Evolutionary conservation across 2,797 vertebrate genomes (phyloP).

Genomic region (Diplodus sargus): DNA sequence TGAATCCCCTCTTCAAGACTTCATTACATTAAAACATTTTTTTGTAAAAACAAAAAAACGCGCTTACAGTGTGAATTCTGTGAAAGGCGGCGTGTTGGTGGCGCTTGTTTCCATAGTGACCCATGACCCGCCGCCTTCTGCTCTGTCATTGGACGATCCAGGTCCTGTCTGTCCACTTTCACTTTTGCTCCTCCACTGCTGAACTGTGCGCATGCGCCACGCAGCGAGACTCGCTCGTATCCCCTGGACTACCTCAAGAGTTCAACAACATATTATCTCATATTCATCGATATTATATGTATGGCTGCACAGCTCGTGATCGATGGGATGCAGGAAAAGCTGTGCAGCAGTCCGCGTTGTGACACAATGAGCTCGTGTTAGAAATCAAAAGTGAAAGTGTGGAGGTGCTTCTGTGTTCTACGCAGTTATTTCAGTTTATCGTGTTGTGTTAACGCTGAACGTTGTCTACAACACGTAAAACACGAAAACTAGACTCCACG

Average conservation of each 20-base stretch:
- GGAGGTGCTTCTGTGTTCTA: not conserved
- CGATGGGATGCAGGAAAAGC: not conserved
- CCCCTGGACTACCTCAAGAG: not conserved
- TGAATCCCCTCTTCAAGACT: not conserved
- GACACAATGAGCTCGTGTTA: not conserved
- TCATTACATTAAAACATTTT: not conserved
- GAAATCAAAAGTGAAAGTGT: constrained; percentile 83
- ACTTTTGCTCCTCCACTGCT: constrained; percentile 11
- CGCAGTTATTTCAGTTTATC: not conserved
- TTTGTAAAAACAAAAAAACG: not conserved
- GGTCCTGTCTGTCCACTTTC: not conserved
- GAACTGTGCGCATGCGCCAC: constrained; percentile 16
- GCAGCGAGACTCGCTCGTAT: fast-evolving
- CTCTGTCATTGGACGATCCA: constrained; percentile 50
- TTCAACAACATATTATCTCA: not conserved
- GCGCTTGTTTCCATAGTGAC: constrained; percentile 22
- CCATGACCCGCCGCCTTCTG: not conserved
- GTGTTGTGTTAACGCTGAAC: not conserved
- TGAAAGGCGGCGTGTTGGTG: too few relatives aligned
- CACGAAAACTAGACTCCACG: not conserved
- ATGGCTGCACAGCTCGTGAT: fast-evolving
- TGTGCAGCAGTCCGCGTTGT: not conserved
- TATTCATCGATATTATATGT: not conserved
- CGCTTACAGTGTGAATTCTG: not conserved
- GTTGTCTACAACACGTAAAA: not conserved